These are phyloP conservation scores for Ornithoptera priamus DNA, from an alignment of 2,888 invertebrate genomes.

Conservation along the genomic window DNA sequence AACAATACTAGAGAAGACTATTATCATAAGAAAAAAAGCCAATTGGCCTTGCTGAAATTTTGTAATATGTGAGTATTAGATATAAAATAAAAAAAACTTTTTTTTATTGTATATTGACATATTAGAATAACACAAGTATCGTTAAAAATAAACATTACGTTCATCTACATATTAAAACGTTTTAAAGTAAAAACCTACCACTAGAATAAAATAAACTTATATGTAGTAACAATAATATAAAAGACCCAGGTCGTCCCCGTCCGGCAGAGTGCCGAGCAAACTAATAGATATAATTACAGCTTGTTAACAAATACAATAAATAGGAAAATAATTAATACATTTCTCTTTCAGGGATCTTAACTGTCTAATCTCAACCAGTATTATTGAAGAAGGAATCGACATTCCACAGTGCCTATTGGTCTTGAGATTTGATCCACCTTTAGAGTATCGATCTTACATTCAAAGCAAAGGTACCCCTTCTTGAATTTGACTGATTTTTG, in stretches of 20 bases:
- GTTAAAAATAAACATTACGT: no score
- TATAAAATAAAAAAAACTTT: background rate
- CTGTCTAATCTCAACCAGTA: constrained; percentile 81
- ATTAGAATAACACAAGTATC: no score
- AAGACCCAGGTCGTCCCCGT: no score
- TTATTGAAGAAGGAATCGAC: constrained; percentile 95
- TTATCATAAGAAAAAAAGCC: constrained; percentile 77
- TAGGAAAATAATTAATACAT: background rate
- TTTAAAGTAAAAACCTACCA: no score
- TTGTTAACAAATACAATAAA: background rate
- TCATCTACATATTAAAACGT: no score
- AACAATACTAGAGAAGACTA: constrained; percentile 78
- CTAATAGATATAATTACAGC: constrained; percentile 32
- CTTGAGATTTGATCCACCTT: constrained; percentile 85
- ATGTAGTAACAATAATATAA: no score
- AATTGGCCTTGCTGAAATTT: constrained; percentile 73
- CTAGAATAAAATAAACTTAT: no score
- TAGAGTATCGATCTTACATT: constrained; percentile 89
- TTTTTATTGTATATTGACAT: no score
- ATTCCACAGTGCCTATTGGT: constrained; percentile 90
- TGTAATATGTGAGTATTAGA: constrained; percentile 55
- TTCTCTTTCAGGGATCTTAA: constrained; percentile 63
- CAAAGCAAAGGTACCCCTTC: constrained; percentile 88
- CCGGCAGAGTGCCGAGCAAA: constrained; percentile 22
- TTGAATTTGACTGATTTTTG: background rate